Evolutionary conservation across 2,888 invertebrate species (phyloP), one percentile per base, ranked within the genome.

Genomic region (Zaprionus obscuricornis): DNA sequence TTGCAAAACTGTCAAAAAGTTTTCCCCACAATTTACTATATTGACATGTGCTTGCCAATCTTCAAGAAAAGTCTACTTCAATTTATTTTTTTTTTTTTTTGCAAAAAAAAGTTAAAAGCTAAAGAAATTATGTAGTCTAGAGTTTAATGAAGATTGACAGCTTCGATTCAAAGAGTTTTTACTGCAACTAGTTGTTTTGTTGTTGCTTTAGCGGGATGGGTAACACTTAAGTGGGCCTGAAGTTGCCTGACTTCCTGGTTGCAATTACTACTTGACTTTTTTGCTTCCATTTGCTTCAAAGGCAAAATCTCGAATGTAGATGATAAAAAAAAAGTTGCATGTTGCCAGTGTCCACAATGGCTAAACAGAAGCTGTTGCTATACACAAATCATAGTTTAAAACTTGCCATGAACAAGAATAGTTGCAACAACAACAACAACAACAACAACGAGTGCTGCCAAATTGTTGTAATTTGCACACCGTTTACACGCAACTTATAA

Each of bases 381-480:
- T 11, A 2, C 11, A 31, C n/a, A n/a, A n/a, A n/a, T n/a, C n/a
- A 31, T 31, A 8, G 31, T 27, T 27, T 27, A 10, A n/a, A 27
- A 27, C 10, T 27, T 27, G 27, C 27, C 6, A 27, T 2, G 6
- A 27, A 27, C 24, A 10, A 3, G 29, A 29, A 29, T 33, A 33
- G 11, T 3, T 3, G 26, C 22, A 59, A 14, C 39, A 34, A 40
- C 29, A 54, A 49, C 47, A 49, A n/a, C 34, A 33, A 46, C 43
- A 46, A 33, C 50, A 51, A 46, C 50, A 46, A 56, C 40, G 50
- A 14, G 42, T 22, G n/a, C n/a, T 40, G 47, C 36, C 66, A 65
- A 69, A 83, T 65, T 46, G 62, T 83, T 77, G 63, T 83, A 76
- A 77, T 77, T 83, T 72, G 60, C 84, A 77, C 72, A 65, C 46